Evolutionary conservation across 2,113 vertebrate genomes (phyloP), one percentile per base, ranked within the genome.

Genomic region (Strix uralensis): DNA sequence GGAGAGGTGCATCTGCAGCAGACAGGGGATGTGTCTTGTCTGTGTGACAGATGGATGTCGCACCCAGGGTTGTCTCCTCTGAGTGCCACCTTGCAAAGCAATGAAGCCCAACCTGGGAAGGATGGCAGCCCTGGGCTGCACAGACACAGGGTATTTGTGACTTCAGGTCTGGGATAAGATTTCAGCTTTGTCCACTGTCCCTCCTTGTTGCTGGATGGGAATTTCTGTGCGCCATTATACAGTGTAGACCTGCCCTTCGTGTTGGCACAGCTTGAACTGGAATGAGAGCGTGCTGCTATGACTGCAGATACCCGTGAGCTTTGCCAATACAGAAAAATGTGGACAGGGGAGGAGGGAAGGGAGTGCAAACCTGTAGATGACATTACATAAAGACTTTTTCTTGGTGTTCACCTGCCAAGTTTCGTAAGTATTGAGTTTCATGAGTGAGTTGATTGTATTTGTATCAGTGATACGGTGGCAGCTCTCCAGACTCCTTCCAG

Each of bases 401-500:
- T 89, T 88, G 74, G 36, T 55, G 13, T 66, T 93, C 29, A 13
- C 38, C 74, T 81, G 90, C 67, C 38, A 54, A 44, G 79, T 81
- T 96, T 93, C 1, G 0, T 57, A 83, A 86, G 69, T 58, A 58
- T 36, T 82, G 54, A 92, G 55, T 90, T 97, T 88, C 38, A 1
- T 30, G 55, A 74, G 70, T 17, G 62, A 80, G 34, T 59, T 70
- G 55, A 58, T 89, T 87, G 62, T 62, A 15, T 79, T 91, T 72
- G 61, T 87, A 27, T 77, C 38, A 44, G 74, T 69, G 84, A 34
- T 58, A 49, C 0, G 1, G 32, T 90, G 93, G 81, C 88, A 93
- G 54, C 46, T 96, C 38, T 96, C 81, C 71, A 86, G 51, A 34
- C 32, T 88, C 80, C 80, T 94, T 95, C 92, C 80, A 94, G 72